Base-by-base conservation (phyloP, 2,797 vertebrate genomes). In the Eremophila alpestris region DNA sequence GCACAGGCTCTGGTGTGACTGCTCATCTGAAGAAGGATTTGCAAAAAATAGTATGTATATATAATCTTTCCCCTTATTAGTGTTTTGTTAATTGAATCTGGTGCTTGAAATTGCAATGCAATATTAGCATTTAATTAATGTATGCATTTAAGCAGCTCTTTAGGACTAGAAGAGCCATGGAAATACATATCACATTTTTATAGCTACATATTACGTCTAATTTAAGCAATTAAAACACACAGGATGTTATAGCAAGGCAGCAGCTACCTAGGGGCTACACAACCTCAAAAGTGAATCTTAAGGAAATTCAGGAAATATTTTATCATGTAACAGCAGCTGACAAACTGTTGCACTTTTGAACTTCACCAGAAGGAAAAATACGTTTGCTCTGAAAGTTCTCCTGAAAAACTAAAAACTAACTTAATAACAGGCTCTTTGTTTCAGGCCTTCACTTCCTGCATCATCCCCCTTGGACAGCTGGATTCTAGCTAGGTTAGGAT, bases 111-210 rank as follows among this genome's bases (percentile, higher is more conserved):
- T 84, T 48, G 95, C 43, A 91, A 45, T 34, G 64, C 65, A 93
- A 15, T 83, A 70, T 92, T 93, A 78, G 68, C 58, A 78, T 74
- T 94, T 89, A 94, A 92, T 92, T 94, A 71, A 84, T 48, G 29
- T 38, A 38, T 68, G 56, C 30, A 29, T 83, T 90, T 81, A 76
- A 80, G 87, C 16, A 81, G 81, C 71, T 83, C 70, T 90, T 92
- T 64, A 94, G 79, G 84, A 89, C 68, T 77, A 80, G 52, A 87
- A 83, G 30, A 73, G 81, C 79, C 77, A 63, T 30, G 75, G 46
- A 83, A 86, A 23, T 65, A 93, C 56, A 86, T 2, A 48, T 59
- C 30, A 91, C 41, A 48, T 83, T 80, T 78, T 83, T 62, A 9
- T 62, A n/a, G 41, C 58, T 75, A 69, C 32, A 20, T n/a, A 71